These are phyloP conservation scores for Cryptotis parvus DNA, from an alignment of 2,113 vertebrate genomes.

Conservation along the genomic window DNA sequence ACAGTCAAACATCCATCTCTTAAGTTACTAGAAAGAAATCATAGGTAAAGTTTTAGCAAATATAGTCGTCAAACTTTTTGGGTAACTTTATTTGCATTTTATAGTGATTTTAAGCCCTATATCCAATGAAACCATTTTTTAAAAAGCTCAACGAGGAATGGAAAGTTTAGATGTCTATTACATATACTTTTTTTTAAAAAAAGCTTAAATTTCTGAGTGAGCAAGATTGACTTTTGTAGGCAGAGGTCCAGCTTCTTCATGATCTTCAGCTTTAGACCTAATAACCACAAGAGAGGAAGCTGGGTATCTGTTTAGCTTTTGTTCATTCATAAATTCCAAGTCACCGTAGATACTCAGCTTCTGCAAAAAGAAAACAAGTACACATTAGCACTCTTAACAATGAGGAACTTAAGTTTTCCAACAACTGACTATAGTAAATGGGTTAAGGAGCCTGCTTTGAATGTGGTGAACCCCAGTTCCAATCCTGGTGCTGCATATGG, in stretches of 20 bases:
- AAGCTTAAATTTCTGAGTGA: constrained; percentile 90
- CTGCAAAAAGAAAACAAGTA: constrained; percentile 87
- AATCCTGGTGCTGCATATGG: too few species aligned
- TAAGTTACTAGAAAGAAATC: constrained; percentile 80
- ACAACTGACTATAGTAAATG: constrained; percentile 19
- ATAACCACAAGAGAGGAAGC: constrained; percentile 94
- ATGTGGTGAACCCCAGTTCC: too few species aligned
- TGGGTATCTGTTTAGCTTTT: constrained; percentile 94
- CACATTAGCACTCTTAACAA: constrained; percentile 35
- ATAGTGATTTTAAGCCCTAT: constrained; percentile 84
- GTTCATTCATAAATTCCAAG: constrained; percentile 92
- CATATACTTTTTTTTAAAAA: constrained; percentile 51
- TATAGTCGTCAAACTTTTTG: constrained; percentile 82
- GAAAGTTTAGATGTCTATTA: constrained; percentile 82
- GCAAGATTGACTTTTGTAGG: constrained; percentile 94
- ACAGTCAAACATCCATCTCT: constrained; percentile 77
- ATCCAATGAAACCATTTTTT: constrained; percentile 80
- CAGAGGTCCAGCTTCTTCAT: constrained; percentile 94
- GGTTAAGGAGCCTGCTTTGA: too few species aligned
- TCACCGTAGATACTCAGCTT: constrained; percentile 98
- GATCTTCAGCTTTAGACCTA: constrained; percentile 88
- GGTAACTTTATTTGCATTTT: constrained; percentile 86
- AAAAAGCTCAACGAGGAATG: constrained; percentile 82
- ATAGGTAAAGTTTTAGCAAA: constrained; percentile 79
- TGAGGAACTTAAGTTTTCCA: constrained; percentile 45